phyloP scores from a whole-genome alignment of 2,888 invertebrate genomes.

The Plebejus anna region DNA sequence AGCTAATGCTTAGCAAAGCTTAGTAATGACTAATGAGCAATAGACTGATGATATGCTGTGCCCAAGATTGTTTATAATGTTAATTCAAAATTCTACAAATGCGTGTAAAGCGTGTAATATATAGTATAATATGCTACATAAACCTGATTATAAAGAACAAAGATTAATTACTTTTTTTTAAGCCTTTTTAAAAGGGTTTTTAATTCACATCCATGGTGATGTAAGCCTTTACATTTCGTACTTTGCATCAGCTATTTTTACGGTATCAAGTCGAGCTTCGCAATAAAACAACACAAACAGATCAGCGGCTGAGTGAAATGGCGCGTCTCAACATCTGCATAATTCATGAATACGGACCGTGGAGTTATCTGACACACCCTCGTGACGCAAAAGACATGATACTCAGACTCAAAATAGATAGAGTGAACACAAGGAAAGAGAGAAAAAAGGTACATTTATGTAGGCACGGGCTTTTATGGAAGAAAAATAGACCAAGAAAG shows the following conservation, averaged over 20 bases:
- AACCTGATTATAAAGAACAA: too few species aligned
- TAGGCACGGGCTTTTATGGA: not conserved
- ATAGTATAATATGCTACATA: too few species aligned
- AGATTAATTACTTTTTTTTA: too few species aligned
- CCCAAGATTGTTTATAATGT: too few species aligned
- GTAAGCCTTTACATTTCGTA: not conserved
- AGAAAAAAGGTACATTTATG: not conserved
- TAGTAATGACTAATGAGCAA: too few species aligned
- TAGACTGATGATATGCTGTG: too few species aligned
- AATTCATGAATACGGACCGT: slow-evolving; percentile 79
- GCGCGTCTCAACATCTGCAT: slow-evolving; percentile 73
- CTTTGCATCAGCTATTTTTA: slow-evolving; percentile 4
- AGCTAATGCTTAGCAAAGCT: too few species aligned
- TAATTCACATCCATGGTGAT: not conserved
- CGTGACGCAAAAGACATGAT: slow-evolving; percentile 35
- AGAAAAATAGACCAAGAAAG: not conserved
- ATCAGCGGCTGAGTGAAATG: slow-evolving; percentile 56
- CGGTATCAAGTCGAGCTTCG: not conserved
- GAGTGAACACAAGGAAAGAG: not conserved
- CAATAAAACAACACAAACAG: not conserved
- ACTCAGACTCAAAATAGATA: not conserved
- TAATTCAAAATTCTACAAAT: too few species aligned
- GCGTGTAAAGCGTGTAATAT: too few species aligned
- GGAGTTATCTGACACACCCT: slow-evolving; percentile 77
- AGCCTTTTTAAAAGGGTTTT: not conserved